phyloP scores from a whole-genome alignment of 2,888 invertebrate species.

The Orgyia antiqua region DNA sequence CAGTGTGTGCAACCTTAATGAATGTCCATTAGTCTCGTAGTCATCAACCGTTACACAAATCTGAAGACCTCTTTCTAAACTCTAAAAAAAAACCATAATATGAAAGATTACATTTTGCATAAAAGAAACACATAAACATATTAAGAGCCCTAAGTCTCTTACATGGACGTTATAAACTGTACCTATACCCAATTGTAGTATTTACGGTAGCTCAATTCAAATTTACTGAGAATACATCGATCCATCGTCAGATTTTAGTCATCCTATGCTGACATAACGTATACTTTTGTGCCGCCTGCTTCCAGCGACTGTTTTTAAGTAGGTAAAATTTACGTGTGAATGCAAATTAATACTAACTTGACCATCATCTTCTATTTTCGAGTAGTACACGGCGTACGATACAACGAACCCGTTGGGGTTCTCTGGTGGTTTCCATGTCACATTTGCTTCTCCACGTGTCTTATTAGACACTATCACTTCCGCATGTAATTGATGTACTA shows the following conservation, averaged over 20 bases:
- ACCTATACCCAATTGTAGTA: too few species aligned
- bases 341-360: slow-evolving; percentile 31
- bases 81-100: background rate
- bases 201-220: too few species aligned
- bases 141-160: too few species aligned
- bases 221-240: too few species aligned
- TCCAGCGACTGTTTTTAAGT: too few species aligned
- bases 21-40: slow-evolving; percentile 68
- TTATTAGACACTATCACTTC: slow-evolving; percentile 58
- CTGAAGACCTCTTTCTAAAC: slow-evolving; percentile 59
- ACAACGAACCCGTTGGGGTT: slow-evolving; percentile 93
- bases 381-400: slow-evolving; percentile 89
- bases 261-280: too few species aligned
- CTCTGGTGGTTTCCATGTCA: slow-evolving; percentile 89
- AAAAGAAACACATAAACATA: too few species aligned
- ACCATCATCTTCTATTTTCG: slow-evolving; percentile 77
- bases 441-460: slow-evolving; percentile 78
- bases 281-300: too few species aligned
- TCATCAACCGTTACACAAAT: slow-evolving; percentile 84
- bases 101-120: too few species aligned
- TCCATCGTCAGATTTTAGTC: too few species aligned
- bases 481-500: slow-evolving; percentile 72
- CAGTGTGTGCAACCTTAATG: slow-evolving; percentile 76
- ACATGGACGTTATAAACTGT: too few species aligned
- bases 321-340: too few species aligned